A percentile compares a stretch with the other conserved stretches of the same genome.
Evolutionary conservation across 2,888 invertebrate genomes (phyloP).

Genomic region (Oasisia sp.): DNA sequence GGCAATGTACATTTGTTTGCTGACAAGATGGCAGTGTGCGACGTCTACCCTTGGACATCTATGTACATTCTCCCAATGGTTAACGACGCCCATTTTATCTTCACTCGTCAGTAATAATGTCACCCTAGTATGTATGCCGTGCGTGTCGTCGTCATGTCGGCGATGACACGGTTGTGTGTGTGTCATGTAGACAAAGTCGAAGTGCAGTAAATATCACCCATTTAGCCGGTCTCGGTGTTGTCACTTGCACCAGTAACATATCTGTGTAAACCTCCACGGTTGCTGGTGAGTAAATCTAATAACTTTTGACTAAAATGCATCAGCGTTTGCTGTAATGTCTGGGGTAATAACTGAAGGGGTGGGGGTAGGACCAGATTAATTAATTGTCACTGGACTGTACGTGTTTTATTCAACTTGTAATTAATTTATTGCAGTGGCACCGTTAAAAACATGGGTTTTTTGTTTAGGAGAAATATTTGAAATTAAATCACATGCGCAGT

Average conservation of each 20-base stretch:
- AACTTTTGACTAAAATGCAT: too few species aligned
- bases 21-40: neutral
- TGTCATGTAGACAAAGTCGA: neutral
- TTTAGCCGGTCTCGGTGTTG: neutral
- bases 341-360: neutral
- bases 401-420: conserved; percentile 3
- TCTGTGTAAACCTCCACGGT: neutral
- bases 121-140: neutral
- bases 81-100: neutral
- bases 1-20: neutral
- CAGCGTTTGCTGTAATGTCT: neutral
- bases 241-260: neutral
- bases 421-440: neutral
- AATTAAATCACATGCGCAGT: neutral
- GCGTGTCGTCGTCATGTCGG: neutral
- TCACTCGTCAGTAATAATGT: neutral
- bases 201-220: neutral
- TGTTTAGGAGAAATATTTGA: neutral
- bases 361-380: neutral
- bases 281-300: neutral
- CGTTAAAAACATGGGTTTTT: conserved; percentile 5
- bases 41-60: neutral
- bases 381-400: neutral
- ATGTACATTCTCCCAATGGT: neutral
- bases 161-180: neutral